Evolutionary conservation across 2,113 vertebrate species (phyloP).

Genomic region (Oceanites oceanicus): DNA sequence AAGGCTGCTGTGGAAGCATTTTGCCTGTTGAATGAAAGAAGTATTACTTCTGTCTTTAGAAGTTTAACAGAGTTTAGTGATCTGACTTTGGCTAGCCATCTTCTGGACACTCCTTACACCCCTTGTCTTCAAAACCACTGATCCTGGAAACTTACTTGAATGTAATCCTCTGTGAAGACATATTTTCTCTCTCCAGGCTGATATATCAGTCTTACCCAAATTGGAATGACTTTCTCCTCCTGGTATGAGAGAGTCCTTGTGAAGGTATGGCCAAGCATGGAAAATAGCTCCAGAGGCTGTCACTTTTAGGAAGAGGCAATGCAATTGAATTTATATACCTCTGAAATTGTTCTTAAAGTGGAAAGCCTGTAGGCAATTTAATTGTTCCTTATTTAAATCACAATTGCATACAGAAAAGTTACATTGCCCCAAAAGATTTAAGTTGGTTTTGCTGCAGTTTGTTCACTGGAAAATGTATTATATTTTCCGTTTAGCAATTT

Average conservation of each 20-base stretch:
- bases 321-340: slow-evolving; percentile 17
- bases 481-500: background rate
- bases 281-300: slow-evolving; percentile 39
- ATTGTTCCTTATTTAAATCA: background rate
- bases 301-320: background rate
- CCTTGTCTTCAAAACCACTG: background rate
- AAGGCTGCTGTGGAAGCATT: background rate
- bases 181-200: background rate
- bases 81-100: background rate
- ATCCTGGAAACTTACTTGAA: background rate
- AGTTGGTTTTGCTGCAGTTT: background rate
- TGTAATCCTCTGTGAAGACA: background rate
- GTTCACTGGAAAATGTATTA: background rate
- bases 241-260: background rate
- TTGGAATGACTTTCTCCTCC: slow-evolving; percentile 1
- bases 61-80: background rate
- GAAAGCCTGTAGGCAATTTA: background rate
- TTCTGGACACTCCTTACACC: background rate
- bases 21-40: background rate
- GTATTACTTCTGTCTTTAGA: background rate
- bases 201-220: background rate
- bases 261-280: background rate
- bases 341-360: slow-evolving; percentile 1
- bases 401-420: background rate
- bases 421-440: background rate